Percentiles rank a stretch among this genome's conserved stretches.
Evolutionary conservation across 35 echinoderm and acorn worm genomes (phyloP).

Genomic region (Apostichopus parvimensis): DNA sequence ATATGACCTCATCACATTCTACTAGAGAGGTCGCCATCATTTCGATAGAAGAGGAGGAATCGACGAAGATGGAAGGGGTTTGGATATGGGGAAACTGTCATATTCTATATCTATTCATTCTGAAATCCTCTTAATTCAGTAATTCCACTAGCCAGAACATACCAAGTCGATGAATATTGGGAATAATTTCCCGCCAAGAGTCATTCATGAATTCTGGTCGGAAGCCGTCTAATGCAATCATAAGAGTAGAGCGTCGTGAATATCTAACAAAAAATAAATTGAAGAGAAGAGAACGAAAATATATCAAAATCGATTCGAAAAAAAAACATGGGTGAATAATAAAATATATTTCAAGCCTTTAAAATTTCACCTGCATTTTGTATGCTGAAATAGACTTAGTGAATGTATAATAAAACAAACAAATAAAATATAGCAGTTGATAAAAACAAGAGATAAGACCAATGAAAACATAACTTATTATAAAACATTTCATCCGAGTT

Average conservation of each 20-base stretch:
- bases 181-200: constrained; percentile 35
- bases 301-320: background rate
- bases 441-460: no score
- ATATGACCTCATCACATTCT: no score
- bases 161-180: constrained; percentile 45
- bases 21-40: no score
- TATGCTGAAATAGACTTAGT: no score
- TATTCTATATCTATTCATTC: background rate
- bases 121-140: background rate
- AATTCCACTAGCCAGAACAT: background rate
- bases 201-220: constrained; percentile 39
- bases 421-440: no score
- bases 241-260: background rate
- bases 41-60: no score
- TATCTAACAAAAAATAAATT: background rate
- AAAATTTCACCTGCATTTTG: no score
- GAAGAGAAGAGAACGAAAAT: background rate
- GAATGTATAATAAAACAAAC: no score
- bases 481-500: no score
- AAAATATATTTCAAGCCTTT: no score
- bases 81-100: background rate
- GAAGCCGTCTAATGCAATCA: constrained; percentile 45
- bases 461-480: no score
- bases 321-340: no score
- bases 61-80: background rate